Conservation (phyloP, 1,140 invertebrate genomes). For the Caenorhabditis latens region DNA sequence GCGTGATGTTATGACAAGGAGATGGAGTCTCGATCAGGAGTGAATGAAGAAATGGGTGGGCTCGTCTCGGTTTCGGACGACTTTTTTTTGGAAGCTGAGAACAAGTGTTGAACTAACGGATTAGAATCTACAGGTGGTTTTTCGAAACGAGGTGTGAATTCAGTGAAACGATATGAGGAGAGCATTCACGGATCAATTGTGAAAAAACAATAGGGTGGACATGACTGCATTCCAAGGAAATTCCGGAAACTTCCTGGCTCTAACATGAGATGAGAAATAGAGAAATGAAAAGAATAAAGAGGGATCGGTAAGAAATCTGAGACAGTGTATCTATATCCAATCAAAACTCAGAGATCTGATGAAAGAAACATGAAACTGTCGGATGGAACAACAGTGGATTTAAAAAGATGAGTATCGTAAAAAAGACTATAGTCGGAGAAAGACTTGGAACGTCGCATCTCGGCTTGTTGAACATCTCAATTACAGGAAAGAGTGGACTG, state of each 20-base stretch:
- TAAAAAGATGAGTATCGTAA: neutral
- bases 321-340: neutral
- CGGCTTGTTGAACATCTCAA: neutral
- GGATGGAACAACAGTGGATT: neutral
- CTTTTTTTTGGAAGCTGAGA: conserved; percentile 31
- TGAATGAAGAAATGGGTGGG: conserved; percentile 23
- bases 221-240: neutral
- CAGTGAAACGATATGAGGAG: conserved; percentile 2
- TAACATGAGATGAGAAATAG: too few species aligned
- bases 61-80: conserved; percentile 22
- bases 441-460: conserved; percentile 20
- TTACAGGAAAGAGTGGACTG: conserved; percentile 17
- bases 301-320: neutral
- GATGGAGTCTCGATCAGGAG: conserved; percentile 12
- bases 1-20: conserved; percentile 55
- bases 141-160: conserved; percentile 46
- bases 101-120: conserved; percentile 45
- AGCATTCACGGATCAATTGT: neutral
- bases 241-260: neutral
- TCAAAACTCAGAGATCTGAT: neutral
- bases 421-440: neutral
- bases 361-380: neutral
- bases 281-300: neutral
- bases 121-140: conserved; percentile 30
- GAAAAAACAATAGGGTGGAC: conserved; percentile 6